phyloP scores from a whole-genome alignment of 2,113 vertebrate genomes.

The Trachemys scripta region DNA sequence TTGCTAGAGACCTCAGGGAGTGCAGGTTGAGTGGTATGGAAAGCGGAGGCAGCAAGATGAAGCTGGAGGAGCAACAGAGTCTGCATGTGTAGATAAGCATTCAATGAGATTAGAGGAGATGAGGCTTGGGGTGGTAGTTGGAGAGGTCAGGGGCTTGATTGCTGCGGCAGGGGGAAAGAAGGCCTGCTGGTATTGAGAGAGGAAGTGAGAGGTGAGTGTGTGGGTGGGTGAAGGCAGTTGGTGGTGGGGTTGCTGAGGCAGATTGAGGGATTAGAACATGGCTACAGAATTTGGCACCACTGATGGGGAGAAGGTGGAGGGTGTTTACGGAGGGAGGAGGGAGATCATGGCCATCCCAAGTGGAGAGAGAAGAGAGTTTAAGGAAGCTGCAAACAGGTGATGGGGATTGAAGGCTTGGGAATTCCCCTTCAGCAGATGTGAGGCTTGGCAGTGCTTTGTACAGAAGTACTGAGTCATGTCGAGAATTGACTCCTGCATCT shows the following conservation, averaged over 20 bases:
- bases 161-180: neutral
- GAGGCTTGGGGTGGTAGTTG: neutral
- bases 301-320: neutral
- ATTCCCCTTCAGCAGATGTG: neutral
- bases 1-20: neutral
- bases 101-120: neutral
- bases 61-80: neutral
- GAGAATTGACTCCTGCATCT: neutral
- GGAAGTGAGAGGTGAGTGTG: neutral
- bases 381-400: neutral
- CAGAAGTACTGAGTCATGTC: neutral
- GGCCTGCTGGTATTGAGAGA: neutral
- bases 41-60: neutral
- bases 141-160: neutral
- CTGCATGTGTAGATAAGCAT: neutral
- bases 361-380: neutral
- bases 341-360: neutral
- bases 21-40: neutral
- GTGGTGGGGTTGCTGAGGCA: neutral
- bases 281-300: neutral
- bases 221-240: neutral
- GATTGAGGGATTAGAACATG: neutral
- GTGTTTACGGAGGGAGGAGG: neutral
- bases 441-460: neutral
- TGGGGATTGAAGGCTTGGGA: neutral